Conservation (phyloP, 1,140 invertebrate genomes). For the Venturia canescens region DNA sequence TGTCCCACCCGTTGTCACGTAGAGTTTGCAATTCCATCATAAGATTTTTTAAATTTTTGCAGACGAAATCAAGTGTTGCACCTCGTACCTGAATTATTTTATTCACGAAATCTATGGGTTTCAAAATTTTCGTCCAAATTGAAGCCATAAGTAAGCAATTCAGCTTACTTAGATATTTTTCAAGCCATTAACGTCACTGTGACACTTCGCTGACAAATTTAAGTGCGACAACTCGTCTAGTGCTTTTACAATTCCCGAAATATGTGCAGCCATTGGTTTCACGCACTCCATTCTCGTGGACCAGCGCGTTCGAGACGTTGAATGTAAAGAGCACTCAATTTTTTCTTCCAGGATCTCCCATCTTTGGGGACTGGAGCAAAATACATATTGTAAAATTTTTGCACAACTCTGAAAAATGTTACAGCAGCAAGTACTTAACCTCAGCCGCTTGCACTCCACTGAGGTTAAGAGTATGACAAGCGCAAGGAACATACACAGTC, state of each 20-base stretch:
- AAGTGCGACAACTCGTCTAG: neutral
- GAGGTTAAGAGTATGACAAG: neutral
- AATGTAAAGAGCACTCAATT: neutral
- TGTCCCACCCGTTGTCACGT: neutral
- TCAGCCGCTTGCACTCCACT: neutral
- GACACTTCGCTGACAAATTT: neutral
- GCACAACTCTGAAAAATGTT: neutral
- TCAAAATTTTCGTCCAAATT: neutral
- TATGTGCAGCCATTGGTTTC: neutral
- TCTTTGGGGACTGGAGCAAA: neutral
- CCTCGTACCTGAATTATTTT: neutral
- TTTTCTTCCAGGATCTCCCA: neutral
- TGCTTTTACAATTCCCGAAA: neutral
- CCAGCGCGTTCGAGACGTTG: neutral
- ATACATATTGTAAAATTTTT: neutral
- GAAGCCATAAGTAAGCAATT: neutral
- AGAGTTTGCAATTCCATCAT: neutral
- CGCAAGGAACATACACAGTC: neutral
- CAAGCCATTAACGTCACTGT: neutral
- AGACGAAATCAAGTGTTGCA: neutral
- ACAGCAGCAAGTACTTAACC: neutral
- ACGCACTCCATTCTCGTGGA: neutral
- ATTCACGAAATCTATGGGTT: neutral
- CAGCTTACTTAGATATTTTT: neutral
- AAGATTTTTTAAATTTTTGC: neutral